phyloP scores from a whole-genome alignment of 1,140 invertebrate species.

The Drosophila melanica region DNA sequence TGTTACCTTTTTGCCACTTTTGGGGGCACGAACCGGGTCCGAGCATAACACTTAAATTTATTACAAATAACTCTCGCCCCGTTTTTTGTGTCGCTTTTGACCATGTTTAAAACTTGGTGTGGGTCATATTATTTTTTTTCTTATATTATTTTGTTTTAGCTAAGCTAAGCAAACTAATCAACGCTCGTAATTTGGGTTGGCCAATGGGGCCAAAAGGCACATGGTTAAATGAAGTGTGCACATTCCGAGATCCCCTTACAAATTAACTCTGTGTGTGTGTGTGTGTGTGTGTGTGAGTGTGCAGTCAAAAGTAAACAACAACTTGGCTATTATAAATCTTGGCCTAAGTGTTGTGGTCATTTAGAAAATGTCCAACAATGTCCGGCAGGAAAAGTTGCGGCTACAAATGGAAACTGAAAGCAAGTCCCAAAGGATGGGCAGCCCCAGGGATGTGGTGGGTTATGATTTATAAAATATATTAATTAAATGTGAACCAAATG shows the following conservation, averaged over 20 bases:
- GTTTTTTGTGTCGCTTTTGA: slow-evolving; percentile 42
- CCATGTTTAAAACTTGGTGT: slow-evolving; percentile 37
- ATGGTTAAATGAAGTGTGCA: slow-evolving; percentile 78
- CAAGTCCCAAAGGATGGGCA: slow-evolving; percentile 39
- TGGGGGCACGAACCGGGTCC: slow-evolving; percentile 7
- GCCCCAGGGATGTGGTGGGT: neutral
- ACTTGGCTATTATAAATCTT: slow-evolving; percentile 65
- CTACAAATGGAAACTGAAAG: slow-evolving; percentile 30
- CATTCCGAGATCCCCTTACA: slow-evolving; percentile 40
- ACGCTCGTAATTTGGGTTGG: slow-evolving; percentile 59
- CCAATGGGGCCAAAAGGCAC: slow-evolving; percentile 37
- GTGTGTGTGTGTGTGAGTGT: slow-evolving; percentile 45
- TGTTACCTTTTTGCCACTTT: slow-evolving; percentile 50
- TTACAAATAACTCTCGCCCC: slow-evolving; percentile 73
- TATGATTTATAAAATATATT: slow-evolving; percentile 78
- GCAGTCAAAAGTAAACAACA: slow-evolving; percentile 72
- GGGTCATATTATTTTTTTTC: slow-evolving; percentile 11
- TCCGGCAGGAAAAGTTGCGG: slow-evolving; percentile 74
- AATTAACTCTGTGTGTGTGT: slow-evolving; percentile 40
- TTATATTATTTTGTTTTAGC: slow-evolving; percentile 30
- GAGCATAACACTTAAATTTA: slow-evolving; percentile 74
- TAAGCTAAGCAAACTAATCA: slow-evolving; percentile 71
- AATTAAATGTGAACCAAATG: slow-evolving; percentile 63
- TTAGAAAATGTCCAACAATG: slow-evolving; percentile 76
- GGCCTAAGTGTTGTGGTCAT: slow-evolving; percentile 80